Evolutionary conservation across 2,888 invertebrate genomes (phyloP), one percentile per base, ranked within the genome.

Genomic region (Tribolium freemani): DNA sequence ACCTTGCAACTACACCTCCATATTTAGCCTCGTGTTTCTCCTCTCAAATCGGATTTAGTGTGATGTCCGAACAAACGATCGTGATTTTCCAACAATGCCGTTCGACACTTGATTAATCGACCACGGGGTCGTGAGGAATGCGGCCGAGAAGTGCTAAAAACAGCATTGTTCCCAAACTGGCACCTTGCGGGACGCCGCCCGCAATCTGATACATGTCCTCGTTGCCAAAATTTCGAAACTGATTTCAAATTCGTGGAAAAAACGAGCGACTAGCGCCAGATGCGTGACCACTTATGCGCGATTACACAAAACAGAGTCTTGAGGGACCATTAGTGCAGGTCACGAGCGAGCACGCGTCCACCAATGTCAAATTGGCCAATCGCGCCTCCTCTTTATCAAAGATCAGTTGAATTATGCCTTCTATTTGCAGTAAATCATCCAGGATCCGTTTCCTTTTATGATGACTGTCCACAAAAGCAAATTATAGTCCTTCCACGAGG

Each of bases 291-390:
- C 38, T 38, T 38, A 38, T 38, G 5, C n/a, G 9, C 31, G 31
- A 31, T 31, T 31, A 31, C 31, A n/a, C 38, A 38, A 38, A 38
- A 38, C 38, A 38, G 8, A 38, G 38, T 26, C 20, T 63, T 51
- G 51, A 51, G 6, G 9, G 50, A 30, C 38, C 38, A 38, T 38
- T 38, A 38, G 38, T 38, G 38, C 38, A 38, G 5, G 38, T 38
- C 38, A 38, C 38, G 38, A 38, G 38, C 38, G n/a, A 50, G 9
- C 50, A 50, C 63, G 26, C 50, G 63, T 63, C 50, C 30, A 63
- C 16, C 48, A 63, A 50, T 63, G 63, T 50, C 50, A 30, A 30
- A 63, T 63, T 63, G 5, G 50, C 63, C 31, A 63, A 63, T 63
- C 20, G 38, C 38, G 6, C 16, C 51, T n/a, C 51, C 9, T 51